Conservation (phyloP, 1,140 invertebrate species). For the Scaptomyza graminum region DNA sequence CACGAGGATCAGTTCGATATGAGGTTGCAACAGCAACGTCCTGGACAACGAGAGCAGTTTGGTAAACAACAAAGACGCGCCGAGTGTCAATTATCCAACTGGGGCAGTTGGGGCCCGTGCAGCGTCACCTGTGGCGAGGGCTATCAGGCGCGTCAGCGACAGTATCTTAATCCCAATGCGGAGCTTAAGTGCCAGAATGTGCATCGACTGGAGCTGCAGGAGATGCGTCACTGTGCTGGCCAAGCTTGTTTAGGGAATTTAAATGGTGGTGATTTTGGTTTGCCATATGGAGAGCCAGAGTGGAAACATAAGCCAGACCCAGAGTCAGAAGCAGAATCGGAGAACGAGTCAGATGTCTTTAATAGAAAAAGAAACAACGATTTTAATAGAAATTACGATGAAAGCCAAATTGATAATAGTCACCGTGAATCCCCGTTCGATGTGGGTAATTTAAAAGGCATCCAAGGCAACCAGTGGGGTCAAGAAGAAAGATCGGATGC, state of each 20-base stretch:
- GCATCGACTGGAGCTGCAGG: slow-evolving; percentile 46
- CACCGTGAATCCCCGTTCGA: slow-evolving; percentile 21
- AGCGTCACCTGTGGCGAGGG: slow-evolving; percentile 87
- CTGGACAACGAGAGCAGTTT: slow-evolving; percentile 8
- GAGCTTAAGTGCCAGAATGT: slow-evolving; percentile 59
- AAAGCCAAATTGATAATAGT: background rate
- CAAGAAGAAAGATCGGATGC: slow-evolving; percentile 3
- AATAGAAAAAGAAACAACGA: slow-evolving; percentile 10
- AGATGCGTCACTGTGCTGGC: slow-evolving; percentile 49
- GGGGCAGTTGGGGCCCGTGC: slow-evolving; percentile 91
- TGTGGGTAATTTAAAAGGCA: slow-evolving; percentile 57
- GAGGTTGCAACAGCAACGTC: background rate
- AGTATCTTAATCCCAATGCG: slow-evolving; percentile 56
- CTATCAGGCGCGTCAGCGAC: slow-evolving; percentile 50
- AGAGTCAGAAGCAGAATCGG: slow-evolving; percentile 17
- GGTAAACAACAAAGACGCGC: slow-evolving; percentile 23
- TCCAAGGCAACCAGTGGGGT: slow-evolving; percentile 15
- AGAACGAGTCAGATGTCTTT: background rate
- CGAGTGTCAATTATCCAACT: slow-evolving; percentile 88
- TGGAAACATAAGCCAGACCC: slow-evolving; percentile 1
- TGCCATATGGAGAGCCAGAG: slow-evolving; percentile 21
- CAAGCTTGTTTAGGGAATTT: slow-evolving; percentile 53
- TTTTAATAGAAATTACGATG: slow-evolving; percentile 33
- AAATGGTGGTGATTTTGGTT: slow-evolving; percentile 10
- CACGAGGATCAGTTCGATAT: slow-evolving; percentile 41